phyloP scores from a whole-genome alignment of 2,797 vertebrate species.

The Rhadinocentrus ornatus region DNA sequence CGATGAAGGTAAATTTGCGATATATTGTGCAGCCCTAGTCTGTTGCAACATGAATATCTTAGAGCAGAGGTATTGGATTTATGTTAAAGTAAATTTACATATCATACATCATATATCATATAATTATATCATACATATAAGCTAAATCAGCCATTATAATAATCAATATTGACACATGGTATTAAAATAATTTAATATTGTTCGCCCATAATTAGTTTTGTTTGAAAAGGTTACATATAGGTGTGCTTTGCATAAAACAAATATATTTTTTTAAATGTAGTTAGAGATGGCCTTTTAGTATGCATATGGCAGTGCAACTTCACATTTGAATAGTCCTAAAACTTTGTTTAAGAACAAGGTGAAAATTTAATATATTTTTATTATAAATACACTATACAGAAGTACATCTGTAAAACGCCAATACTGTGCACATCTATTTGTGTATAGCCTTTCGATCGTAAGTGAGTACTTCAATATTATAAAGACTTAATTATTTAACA shows the following conservation, averaged over 20 bases:
- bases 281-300: background rate
- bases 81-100: background rate
- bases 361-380: background rate
- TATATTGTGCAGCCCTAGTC: too few relatives aligned
- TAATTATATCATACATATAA: background rate
- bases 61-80: background rate
- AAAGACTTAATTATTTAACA: background rate
- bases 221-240: background rate
- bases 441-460: background rate
- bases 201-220: background rate
- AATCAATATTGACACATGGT: background rate
- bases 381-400: background rate
- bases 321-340: background rate
- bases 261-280: background rate
- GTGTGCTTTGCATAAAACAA: background rate
- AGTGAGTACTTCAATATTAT: background rate
- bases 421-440: background rate
- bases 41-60: background rate
- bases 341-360: background rate
- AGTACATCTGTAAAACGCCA: background rate
- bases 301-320: too few relatives aligned
- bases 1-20: too few relatives aligned
- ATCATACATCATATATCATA: too few relatives aligned
- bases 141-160: background rate
- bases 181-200: background rate